phyloP scores from a whole-genome alignment of 2,888 invertebrate species.

The Sycophila texana region DNA sequence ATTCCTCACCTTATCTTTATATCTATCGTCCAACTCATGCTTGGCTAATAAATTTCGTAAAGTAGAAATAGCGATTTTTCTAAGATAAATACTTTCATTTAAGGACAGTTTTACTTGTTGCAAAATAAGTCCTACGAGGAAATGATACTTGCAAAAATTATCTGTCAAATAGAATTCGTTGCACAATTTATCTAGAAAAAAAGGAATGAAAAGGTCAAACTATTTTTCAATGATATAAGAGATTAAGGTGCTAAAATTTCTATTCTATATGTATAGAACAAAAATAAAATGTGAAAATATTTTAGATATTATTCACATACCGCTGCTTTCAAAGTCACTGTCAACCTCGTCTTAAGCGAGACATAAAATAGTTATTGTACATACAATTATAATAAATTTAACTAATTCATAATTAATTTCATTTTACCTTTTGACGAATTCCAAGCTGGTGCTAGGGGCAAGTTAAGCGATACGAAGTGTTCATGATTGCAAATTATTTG shows the following conservation, averaged over 20 bases:
- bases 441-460: conserved; percentile 85
- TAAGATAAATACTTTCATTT: conserved; percentile 88
- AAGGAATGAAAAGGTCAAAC: neutral
- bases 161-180: conserved; percentile 83
- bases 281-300: conserved; percentile 12
- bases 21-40: conserved; percentile 95
- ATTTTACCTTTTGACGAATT: conserved; percentile 73
- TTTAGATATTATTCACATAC: conserved; percentile 63
- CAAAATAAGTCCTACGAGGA: conserved; percentile 90
- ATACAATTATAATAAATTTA: conserved; percentile 15
- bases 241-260: neutral
- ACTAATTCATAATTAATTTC: conserved; percentile 10
- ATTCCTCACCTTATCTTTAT: conserved; percentile 82
- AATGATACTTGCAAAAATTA: conserved; percentile 94
- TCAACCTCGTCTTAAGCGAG: conserved; percentile 77
- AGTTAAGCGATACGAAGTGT: conserved; percentile 94
- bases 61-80: conserved; percentile 87
- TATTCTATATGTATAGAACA: neutral
- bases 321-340: conserved; percentile 78
- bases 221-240: neutral
- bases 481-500: conserved; percentile 95
- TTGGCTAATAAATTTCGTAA: conserved; percentile 93
- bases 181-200: conserved; percentile 38
- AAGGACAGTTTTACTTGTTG: conserved; percentile 92
- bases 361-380: conserved; percentile 28